Conservation (phyloP, 2,888 invertebrate genomes). For the Eurytoma adleriae region DNA sequence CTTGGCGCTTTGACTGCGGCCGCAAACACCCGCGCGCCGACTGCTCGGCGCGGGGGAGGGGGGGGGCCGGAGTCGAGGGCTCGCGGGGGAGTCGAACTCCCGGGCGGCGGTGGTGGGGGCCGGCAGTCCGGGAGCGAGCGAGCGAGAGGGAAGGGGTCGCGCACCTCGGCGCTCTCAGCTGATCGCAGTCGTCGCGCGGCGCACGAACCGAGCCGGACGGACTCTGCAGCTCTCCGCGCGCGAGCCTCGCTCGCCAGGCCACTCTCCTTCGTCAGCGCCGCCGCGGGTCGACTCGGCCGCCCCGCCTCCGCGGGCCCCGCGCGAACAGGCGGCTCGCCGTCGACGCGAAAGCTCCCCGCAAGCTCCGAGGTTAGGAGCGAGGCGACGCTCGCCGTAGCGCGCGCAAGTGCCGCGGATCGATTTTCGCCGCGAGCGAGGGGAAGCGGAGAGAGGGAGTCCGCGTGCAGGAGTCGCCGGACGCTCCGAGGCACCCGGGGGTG, state of each 20-base stretch:
- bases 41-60: too few species aligned
- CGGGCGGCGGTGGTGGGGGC: background rate
- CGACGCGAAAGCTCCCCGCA: background rate
- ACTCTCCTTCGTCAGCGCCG: background rate
- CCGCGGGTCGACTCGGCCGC: background rate
- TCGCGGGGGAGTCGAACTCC: conserved; percentile 2
- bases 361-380: background rate
- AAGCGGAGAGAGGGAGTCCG: background rate
- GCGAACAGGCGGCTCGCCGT: too few species aligned
- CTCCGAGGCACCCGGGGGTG: background rate
- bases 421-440: background rate
- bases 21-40: too few species aligned
- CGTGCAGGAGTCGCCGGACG: background rate
- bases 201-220: conserved; percentile 20
- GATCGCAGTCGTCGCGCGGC: conserved; percentile 45
- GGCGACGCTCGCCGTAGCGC: too few species aligned
- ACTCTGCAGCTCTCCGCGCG: background rate
- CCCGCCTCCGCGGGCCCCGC: background rate
- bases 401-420: background rate
- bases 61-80: too few species aligned
- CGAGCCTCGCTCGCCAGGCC: background rate
- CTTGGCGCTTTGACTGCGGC: too few species aligned
- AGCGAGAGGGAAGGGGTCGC: conserved; percentile 29
- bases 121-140: background rate
- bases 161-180: conserved; percentile 41